A percentile compares a stretch with the other conserved stretches of the same genome.
Conservation (phyloP, 2,888 invertebrate species). For the Synergus gifuensis region DNA sequence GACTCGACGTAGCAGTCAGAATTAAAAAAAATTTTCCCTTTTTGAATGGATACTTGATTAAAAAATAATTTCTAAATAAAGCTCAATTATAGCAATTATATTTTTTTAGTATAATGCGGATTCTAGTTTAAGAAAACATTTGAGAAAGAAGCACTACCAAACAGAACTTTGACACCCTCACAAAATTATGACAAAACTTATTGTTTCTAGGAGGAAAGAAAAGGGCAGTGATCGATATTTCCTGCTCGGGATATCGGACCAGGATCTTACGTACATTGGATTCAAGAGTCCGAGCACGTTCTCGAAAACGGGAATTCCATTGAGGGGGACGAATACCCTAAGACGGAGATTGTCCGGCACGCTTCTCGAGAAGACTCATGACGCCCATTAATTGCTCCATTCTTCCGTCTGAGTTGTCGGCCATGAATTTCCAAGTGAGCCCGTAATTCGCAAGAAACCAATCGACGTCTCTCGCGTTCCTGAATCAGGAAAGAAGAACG, state of each 20-base stretch:
- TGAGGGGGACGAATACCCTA: conserved; percentile 51
- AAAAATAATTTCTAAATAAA: not conserved
- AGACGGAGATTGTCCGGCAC: conserved; percentile 58
- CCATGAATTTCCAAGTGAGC: conserved; percentile 66
- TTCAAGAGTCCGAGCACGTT: conserved; percentile 65
- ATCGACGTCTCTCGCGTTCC: conserved; percentile 51
- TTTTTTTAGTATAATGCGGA: no score
- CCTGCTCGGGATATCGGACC: conserved; percentile 35
- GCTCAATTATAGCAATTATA: no score
- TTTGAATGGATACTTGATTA: not conserved
- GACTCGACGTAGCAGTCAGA: not conserved
- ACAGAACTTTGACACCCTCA: conserved; percentile 36
- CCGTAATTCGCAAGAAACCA: conserved; percentile 57
- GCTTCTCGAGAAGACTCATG: conserved; percentile 62
- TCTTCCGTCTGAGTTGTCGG: conserved; percentile 63
- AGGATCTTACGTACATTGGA: conserved; percentile 43
- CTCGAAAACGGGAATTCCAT: conserved; percentile 68
- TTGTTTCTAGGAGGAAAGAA: conserved; percentile 42
- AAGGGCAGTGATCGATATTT: conserved; percentile 44
- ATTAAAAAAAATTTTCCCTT: not conserved
- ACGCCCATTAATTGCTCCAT: conserved; percentile 69
- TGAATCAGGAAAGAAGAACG: conserved; percentile 29
- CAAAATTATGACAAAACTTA: conserved; percentile 43
- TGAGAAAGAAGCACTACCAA: conserved; percentile 13
- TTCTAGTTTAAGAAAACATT: no score